phyloP scores from a whole-genome alignment of 2,113 vertebrate species.

The Anolis sagrei region DNA sequence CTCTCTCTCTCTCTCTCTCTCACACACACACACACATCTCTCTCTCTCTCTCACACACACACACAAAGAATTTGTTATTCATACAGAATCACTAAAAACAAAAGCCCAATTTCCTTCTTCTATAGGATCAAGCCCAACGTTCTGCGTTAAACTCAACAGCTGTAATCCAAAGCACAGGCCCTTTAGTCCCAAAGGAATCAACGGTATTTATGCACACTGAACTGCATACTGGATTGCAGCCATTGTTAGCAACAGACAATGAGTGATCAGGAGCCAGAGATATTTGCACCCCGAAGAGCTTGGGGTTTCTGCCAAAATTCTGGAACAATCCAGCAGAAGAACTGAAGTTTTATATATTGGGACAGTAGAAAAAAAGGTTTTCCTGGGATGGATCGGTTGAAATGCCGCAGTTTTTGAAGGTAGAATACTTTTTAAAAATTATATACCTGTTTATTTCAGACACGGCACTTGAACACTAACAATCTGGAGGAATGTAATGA shows the following conservation, averaged over 20 bases:
- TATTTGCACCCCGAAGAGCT: neutral
- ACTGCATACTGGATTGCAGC: slow-evolving; percentile 3
- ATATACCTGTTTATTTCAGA: neutral
- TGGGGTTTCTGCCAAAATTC: neutral
- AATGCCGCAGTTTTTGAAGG: neutral
- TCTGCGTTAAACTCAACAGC: neutral
- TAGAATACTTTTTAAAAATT: neutral
- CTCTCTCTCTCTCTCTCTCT: no score
- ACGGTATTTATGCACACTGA: neutral
- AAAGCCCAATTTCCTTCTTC: neutral
- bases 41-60: neutral
- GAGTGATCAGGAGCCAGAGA: neutral
- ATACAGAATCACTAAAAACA: neutral
- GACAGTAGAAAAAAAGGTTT: neutral
- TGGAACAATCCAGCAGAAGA: neutral
- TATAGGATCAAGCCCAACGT: no score
- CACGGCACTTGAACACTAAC: neutral
- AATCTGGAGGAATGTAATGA: neutral
- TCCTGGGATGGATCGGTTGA: neutral
- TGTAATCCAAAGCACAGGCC: neutral
- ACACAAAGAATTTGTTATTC: neutral
- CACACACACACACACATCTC: neutral
- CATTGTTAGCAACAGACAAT: slow-evolving; percentile 2
- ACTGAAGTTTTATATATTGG: neutral
- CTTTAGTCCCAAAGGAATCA: neutral